phyloP scores from a whole-genome alignment of 2,888 invertebrate species.

The Leptinotarsa rubiginosa region DNA sequence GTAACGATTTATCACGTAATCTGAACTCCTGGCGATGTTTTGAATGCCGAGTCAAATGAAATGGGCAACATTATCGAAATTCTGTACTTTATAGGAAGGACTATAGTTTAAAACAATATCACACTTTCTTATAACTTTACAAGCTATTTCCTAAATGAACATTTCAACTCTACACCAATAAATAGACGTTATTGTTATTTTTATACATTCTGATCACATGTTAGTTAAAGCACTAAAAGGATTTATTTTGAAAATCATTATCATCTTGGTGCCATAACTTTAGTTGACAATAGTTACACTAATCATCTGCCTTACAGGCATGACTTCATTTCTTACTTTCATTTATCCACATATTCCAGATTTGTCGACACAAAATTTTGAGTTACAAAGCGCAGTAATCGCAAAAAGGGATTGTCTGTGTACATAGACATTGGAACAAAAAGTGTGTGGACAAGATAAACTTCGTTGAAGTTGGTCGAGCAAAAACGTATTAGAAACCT shows the following conservation, averaged over 20 bases:
- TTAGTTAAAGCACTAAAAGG: conserved; percentile 10
- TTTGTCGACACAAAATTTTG: no score
- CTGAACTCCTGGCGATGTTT: not conserved
- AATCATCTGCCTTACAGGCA: no score
- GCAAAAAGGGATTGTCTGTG: no score
- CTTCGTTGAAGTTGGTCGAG: no score
- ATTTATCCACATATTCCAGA: no score
- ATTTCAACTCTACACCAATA: conserved; percentile 21
- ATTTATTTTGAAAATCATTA: not conserved
- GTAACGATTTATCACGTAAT: conserved; percentile 23
- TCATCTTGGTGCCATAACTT: no score
- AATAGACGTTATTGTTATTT: conserved; percentile 21
- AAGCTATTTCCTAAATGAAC: conserved; percentile 11
- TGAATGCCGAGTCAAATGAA: not conserved
- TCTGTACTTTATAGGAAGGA: conserved; percentile 19
- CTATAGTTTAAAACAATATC: conserved; percentile 26
- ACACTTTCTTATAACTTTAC: conserved; percentile 23
- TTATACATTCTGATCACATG: conserved; percentile 27
- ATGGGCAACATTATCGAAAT: conserved; percentile 13
- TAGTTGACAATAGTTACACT: no score
- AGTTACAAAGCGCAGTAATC: no score
- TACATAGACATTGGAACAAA: no score
- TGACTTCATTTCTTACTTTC: no score
- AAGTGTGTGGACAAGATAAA: no score
- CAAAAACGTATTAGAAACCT: no score